Base-by-base conservation (phyloP, 2,113 vertebrate genomes). In the Otis tarda region DNA sequence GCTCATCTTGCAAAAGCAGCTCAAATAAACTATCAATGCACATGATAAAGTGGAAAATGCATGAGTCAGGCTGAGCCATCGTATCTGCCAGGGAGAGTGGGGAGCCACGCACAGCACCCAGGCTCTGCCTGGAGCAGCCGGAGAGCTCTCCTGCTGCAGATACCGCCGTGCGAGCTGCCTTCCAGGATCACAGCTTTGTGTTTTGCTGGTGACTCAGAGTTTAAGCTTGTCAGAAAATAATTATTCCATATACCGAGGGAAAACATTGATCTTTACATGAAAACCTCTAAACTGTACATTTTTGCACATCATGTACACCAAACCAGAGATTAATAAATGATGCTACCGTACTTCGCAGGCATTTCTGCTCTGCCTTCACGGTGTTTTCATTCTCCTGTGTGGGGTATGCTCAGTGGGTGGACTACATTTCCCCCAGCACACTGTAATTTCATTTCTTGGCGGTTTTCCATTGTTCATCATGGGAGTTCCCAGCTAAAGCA, bases 221-320 rank as follows among this genome's bases (percentile, higher is more conserved):
- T 74, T 39, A 60, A 90, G 73, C 73, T 84, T 86, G 61, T 92
- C 80, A 91, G 80, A 52, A 91, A 87, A 92, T 53, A 93, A 92
- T 92, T 94, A 82, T 93, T 83, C 78, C 14, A 0, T 71, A 50
- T 31, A 87, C 77, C 53, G 19, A 27, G 77, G 50, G 87, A 91
- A 95, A 94, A 79, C 86, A 94, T 73, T 94, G 90, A 74, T 93
- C 86, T 93, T 79, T 87, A 89, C 94, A 73, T 73, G 89, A 87
- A 92, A 94, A 73, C 45, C n/a, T 76, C 57, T 50, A 84, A 94
- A 87, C n/a, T 50, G n/a, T 84, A 84, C n/a, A 35, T 6, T 69
- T 90, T 50, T 79, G 49, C 41, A 85, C 84, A 65, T 31, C 53
- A 24, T 64, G 80, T 84, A 65, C 47, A 41, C 30, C 57, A 94